Evolutionary conservation across 2,888 invertebrate species (phyloP).

Genomic region (Gnatocerus cornutus): DNA sequence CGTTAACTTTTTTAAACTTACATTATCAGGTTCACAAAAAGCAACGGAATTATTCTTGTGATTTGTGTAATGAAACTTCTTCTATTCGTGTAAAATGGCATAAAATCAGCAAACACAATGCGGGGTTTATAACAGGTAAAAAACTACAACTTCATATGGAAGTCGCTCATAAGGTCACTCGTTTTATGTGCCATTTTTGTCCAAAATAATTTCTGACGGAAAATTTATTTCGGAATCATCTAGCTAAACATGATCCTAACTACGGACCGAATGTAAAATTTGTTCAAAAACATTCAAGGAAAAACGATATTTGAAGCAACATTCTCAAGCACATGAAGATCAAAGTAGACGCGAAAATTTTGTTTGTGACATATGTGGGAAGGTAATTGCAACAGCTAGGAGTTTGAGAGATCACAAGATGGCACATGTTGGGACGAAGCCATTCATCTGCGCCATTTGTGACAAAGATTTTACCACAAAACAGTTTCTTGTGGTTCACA

Average conservation of each 20-base stretch:
- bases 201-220: no score
- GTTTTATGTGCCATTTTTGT: no score
- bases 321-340: not conserved
- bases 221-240: no score
- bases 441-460: constrained; percentile 58
- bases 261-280: not conserved
- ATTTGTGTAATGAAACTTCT: constrained; percentile 72
- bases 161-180: constrained; percentile 2
- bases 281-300: no score
- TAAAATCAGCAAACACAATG: constrained; percentile 61
- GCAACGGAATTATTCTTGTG: constrained; percentile 63
- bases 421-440: constrained; percentile 45
- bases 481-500: constrained; percentile 52
- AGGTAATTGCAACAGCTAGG: constrained; percentile 52
- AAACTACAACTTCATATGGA: no score
- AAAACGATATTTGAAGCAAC: not conserved
- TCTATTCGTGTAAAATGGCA: constrained; percentile 61
- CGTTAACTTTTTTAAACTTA: no score
- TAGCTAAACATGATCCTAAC: not conserved
- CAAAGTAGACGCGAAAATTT: no score
- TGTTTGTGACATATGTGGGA: constrained; percentile 60
- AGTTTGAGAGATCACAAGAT: constrained; percentile 55
- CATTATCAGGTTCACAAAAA: not conserved
- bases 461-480: constrained; percentile 58
- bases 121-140: no score